Percentiles rank a stretch among this genome's conserved stretches.
Conservation (phyloP, 35 echinoderm and acorn worm genomes). For the Apostichopus parvimensis region DNA sequence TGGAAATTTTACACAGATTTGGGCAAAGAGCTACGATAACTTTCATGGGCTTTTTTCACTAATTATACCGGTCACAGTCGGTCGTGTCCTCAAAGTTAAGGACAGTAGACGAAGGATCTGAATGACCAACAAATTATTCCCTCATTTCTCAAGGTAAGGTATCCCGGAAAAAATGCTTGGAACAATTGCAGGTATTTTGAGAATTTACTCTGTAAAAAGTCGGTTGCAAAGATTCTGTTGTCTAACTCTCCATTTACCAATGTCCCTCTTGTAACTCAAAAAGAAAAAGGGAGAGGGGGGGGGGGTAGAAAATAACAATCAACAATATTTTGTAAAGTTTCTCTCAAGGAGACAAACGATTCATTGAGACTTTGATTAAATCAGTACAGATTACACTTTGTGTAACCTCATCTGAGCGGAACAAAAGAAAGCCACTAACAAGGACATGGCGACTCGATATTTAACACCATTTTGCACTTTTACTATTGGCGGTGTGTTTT, state of each 20-base stretch:
- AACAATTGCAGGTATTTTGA: background rate
- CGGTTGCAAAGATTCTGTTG: background rate
- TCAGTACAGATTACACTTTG: slow-evolving; percentile 25
- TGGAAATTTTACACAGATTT: background rate
- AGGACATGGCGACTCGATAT: slow-evolving; percentile 27
- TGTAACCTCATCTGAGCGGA: slow-evolving; percentile 23
- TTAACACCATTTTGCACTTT: slow-evolving; percentile 8
- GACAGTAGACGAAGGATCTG: background rate
- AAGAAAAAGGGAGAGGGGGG: background rate
- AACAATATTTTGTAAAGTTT: background rate
- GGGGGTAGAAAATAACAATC: background rate
- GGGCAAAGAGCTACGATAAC: background rate
- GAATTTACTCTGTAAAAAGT: background rate
- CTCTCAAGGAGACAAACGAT: background rate
- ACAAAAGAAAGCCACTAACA: slow-evolving; percentile 1
- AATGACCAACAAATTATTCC: background rate
- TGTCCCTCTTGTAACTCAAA: background rate
- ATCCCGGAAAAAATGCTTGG: background rate
- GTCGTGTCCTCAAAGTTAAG: slow-evolving; percentile 42
- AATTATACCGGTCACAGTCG: background rate
- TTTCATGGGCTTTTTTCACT: background rate
- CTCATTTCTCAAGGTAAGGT: background rate
- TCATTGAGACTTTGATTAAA: slow-evolving; percentile 18
- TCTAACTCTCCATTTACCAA: background rate
- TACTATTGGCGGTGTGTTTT: background rate